Conservation (phyloP, 2,888 invertebrate species). For the Hirtodrosophila histrioides region DNA sequence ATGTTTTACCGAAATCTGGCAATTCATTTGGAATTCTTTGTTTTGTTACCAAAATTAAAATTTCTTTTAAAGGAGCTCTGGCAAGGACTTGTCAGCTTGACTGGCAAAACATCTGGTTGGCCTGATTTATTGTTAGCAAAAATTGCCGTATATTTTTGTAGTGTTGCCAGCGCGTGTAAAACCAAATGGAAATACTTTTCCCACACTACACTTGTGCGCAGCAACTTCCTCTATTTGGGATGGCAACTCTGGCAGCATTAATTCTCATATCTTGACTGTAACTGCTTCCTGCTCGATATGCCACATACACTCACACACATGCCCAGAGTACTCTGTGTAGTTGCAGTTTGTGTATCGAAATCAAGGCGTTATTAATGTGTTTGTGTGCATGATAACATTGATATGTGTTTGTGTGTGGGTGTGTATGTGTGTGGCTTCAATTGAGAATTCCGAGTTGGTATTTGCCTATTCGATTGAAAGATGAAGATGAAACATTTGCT, state of each 20-base stretch:
- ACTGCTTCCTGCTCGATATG: slow-evolving; percentile 10
- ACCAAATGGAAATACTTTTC: no score
- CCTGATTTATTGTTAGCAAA: no score
- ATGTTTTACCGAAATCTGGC: no score
- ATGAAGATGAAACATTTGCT: slow-evolving; percentile 30
- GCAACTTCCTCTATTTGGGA: no score
- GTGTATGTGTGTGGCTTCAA: background rate
- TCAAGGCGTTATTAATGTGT: slow-evolving; percentile 46
- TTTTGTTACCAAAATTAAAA: no score
- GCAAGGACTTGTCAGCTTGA: no score
- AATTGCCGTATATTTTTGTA: no score
- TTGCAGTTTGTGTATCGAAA: slow-evolving; percentile 26
- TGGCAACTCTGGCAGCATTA: slow-evolving; percentile 27
- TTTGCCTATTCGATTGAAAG: slow-evolving; percentile 47
- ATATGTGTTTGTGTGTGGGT: background rate
- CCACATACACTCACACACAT: slow-evolving; percentile 20
- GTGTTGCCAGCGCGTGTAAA: no score
- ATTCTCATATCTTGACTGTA: slow-evolving; percentile 36
- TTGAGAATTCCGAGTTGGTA: slow-evolving; percentile 16
- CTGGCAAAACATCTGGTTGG: no score
- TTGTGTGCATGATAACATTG: slow-evolving; percentile 42
- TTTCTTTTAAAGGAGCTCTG: no score
- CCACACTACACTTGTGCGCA: no score
- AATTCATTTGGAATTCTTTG: no score
- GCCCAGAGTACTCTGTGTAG: slow-evolving; percentile 1